Conservation (phyloP, 2,888 invertebrate genomes). For the Melieria crassipennis region DNA sequence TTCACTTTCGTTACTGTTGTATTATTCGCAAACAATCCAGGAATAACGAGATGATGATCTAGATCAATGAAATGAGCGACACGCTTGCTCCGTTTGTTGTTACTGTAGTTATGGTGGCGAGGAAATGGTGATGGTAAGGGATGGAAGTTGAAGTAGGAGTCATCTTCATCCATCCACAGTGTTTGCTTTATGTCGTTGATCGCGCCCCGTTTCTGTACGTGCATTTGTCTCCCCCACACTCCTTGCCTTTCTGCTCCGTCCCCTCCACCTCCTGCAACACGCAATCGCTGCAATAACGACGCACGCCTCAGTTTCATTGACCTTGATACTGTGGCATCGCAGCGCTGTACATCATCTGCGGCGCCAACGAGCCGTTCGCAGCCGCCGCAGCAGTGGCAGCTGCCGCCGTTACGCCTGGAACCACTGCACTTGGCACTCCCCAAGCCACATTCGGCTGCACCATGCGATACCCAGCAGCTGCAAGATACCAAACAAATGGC, state of each 20-base stretch:
- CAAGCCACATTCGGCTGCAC: constrained; percentile 69
- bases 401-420: constrained; percentile 67
- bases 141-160: neutral
- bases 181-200: constrained; percentile 21
- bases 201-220: neutral
- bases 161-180: neutral
- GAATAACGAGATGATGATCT: constrained; percentile 50
- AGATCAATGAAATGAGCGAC: constrained; percentile 29
- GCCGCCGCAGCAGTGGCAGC: constrained; percentile 66
- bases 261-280: constrained; percentile 31
- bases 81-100: constrained; percentile 46
- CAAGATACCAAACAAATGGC: constrained; percentile 9
- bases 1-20: constrained; percentile 41
- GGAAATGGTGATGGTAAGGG: constrained; percentile 48
- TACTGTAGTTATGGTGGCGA: constrained; percentile 40
- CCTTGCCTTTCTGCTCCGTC: constrained; percentile 1
- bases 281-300: constrained; percentile 49
- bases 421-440: constrained; percentile 68
- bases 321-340: constrained; percentile 87
- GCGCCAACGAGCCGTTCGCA: constrained; percentile 70
- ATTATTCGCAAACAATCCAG: constrained; percentile 55
- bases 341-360: constrained; percentile 74
- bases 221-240: neutral
- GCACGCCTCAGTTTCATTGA: constrained; percentile 73
- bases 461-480: constrained; percentile 70